Percentiles rank a stretch among this genome's conserved stretches.
phyloP scores from a whole-genome alignment of 1,140 invertebrate species.

The Drosophila takahashii region DNA sequence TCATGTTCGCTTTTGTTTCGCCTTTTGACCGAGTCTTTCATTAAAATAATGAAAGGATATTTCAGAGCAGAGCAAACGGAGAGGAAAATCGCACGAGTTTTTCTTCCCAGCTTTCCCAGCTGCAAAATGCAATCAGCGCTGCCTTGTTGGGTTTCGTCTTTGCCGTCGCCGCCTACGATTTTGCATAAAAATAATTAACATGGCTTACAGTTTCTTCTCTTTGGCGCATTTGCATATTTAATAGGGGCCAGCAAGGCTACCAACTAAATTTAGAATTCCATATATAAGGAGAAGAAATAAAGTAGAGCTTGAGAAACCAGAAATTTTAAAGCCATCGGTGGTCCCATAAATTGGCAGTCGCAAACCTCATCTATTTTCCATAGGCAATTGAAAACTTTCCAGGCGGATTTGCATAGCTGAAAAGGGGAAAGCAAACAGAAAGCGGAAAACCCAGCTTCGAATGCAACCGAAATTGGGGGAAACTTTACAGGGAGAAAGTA shows the following conservation, averaged over 20 bases:
- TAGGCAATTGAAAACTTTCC: slow-evolving; percentile 50
- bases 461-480: slow-evolving; percentile 30
- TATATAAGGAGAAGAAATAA: neutral
- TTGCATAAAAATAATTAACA: slow-evolving; percentile 76
- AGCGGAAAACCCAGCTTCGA: slow-evolving; percentile 5
- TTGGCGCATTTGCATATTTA: slow-evolving; percentile 69
- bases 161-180: slow-evolving; percentile 11
- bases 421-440: slow-evolving; percentile 8
- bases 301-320: neutral
- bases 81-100: slow-evolving; percentile 23
- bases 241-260: slow-evolving; percentile 22
- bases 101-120: slow-evolving; percentile 11
- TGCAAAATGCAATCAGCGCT: slow-evolving; percentile 70
- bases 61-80: slow-evolving; percentile 10
- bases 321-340: slow-evolving; percentile 8
- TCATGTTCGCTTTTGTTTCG: slow-evolving; percentile 42
- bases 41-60: slow-evolving; percentile 77
- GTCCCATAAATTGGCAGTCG: slow-evolving; percentile 31
- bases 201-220: slow-evolving; percentile 56
- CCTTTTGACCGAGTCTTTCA: slow-evolving; percentile 51
- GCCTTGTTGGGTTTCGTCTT: slow-evolving; percentile 56
- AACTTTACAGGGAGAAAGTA: slow-evolving; percentile 22
- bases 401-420: slow-evolving; percentile 39
- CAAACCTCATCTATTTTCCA: slow-evolving; percentile 45
- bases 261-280: slow-evolving; percentile 32